A percentile compares a stretch with the other conserved stretches of the same genome.
Evolutionary conservation across 1,140 invertebrate species (phyloP).

Genomic region (Cryptotermes secundus): DNA sequence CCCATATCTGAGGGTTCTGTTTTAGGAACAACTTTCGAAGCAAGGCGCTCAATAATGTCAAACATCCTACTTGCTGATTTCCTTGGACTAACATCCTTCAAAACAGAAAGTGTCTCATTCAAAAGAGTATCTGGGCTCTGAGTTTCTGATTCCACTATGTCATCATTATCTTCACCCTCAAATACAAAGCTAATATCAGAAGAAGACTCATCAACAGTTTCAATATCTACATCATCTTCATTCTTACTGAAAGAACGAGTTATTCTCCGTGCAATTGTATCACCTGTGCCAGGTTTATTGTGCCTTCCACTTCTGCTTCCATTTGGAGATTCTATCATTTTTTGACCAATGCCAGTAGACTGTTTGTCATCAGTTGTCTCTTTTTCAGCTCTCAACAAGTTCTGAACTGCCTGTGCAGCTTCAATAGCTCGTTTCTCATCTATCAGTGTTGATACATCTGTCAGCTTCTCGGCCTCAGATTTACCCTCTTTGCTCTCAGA

Average conservation of each 20-base stretch:
- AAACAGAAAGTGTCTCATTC: not conserved
- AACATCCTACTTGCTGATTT: not conserved
- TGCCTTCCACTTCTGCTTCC: not conserved
- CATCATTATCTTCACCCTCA: constrained; percentile 19
- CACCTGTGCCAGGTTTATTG: not conserved
- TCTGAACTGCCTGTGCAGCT: constrained; percentile 19
- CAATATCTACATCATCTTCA: not conserved
- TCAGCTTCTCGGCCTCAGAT: not conserved
- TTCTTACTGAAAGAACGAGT: constrained; percentile 17
- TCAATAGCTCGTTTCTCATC: constrained; percentile 16
- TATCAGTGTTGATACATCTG: not conserved
- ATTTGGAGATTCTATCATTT: too few species aligned
- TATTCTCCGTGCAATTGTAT: not conserved
- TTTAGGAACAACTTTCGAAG: not conserved
- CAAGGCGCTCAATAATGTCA: constrained; percentile 7
- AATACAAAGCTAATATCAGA: not conserved
- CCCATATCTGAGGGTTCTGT: not conserved
- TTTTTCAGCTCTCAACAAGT: not conserved
- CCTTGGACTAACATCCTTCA: not conserved
- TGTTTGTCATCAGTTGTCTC: not conserved
- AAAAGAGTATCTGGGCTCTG: not conserved
- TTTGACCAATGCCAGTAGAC: too few species aligned
- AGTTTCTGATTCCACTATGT: not conserved
- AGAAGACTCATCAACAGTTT: constrained; percentile 1
- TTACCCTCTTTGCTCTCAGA: not conserved